Evolutionary conservation across 1,140 invertebrate species (phyloP), one percentile per base, ranked within the genome.

Genomic region (Prorops nasuta): DNA sequence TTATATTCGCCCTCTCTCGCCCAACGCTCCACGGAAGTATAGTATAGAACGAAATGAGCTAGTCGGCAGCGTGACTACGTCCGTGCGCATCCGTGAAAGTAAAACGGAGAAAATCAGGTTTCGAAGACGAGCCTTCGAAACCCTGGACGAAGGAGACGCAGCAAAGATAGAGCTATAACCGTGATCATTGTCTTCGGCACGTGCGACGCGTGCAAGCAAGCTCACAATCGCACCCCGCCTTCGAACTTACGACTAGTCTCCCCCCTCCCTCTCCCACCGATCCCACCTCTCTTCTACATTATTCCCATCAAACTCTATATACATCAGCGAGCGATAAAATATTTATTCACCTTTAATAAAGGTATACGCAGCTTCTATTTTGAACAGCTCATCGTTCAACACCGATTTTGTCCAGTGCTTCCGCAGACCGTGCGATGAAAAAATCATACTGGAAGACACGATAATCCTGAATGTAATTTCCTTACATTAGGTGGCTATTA

Each of bases 101-200:
- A 58, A 61, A 61, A 61, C 58, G 59, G 59, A 60, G 59, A 61
- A 61, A 61, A 61, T 61, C 58, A 61, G 59, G 59, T 61, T 61
- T 61, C 58, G 59, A 61, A 61, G 59, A 60, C 58, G 49, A 60
- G 57, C 53, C 57, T 56, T 61, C 52, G 49, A 60, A 60, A n/a
- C 54, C 39, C 42, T 38, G 35, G 38, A 46, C 46, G 50, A 19
- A 20, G n/a, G 10, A 19, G 7, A 40, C 20, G 38, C 8, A 17
- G 18, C 14, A n/a, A n/a, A n/a, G n/a, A n/a, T n/a, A n/a, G n/a
- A n/a, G n/a, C n/a, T n/a, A n/a, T n/a, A n/a, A n/a, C n/a, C n/a
- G n/a, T 3, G 32, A 44, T 32, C 19, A 57, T 58, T 53, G 54
- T 45, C 44, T 51, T 19, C 39, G 12, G 10, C 24, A 18, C 17